Evolutionary conservation across 1,140 invertebrate genomes (phyloP).

Genomic region (Bombus sibiricus): DNA sequence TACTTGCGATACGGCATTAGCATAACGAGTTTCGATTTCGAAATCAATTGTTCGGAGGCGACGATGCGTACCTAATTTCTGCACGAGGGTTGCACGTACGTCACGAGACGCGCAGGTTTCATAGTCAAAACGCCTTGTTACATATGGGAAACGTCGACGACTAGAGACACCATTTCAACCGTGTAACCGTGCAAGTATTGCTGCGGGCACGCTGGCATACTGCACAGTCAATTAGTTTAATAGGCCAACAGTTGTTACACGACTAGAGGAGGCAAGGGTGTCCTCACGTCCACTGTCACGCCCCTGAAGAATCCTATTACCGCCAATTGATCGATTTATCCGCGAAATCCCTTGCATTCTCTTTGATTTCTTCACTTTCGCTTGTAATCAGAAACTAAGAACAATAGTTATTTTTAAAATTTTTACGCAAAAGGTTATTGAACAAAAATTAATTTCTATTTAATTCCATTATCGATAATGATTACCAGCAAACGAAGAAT

Average conservation of each 20-base stretch:
- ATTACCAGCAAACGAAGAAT: too few species aligned
- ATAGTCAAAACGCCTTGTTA: slow-evolving; percentile 36
- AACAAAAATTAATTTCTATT: too few species aligned
- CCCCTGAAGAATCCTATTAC: slow-evolving; percentile 45
- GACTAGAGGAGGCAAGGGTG: slow-evolving; percentile 61
- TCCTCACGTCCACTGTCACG: slow-evolving; percentile 18
- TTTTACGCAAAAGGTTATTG: too few species aligned
- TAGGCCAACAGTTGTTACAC: slow-evolving; percentile 80
- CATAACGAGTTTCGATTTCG: slow-evolving; percentile 62
- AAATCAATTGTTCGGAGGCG: slow-evolving; percentile 66
- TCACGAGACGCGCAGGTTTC: slow-evolving; percentile 62
- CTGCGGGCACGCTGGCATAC: slow-evolving; percentile 69
- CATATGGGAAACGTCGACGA: slow-evolving; percentile 29
- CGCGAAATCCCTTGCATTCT: not conserved
- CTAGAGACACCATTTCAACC: slow-evolving; percentile 29
- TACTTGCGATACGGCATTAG: slow-evolving; percentile 44
- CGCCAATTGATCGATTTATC: slow-evolving; percentile 37
- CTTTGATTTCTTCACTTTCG: slow-evolving; percentile 8
- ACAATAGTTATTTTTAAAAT: too few species aligned
- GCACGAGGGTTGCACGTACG: slow-evolving; percentile 61
- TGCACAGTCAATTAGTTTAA: slow-evolving; percentile 82
- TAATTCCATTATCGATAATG: too few species aligned
- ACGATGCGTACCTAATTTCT: slow-evolving; percentile 76
- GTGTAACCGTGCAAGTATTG: slow-evolving; percentile 50
- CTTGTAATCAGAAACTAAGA: not conserved